Base-by-base conservation (phyloP, 35 echinoderm and acorn worm species). In the Holothuria glaberrima region DNA sequence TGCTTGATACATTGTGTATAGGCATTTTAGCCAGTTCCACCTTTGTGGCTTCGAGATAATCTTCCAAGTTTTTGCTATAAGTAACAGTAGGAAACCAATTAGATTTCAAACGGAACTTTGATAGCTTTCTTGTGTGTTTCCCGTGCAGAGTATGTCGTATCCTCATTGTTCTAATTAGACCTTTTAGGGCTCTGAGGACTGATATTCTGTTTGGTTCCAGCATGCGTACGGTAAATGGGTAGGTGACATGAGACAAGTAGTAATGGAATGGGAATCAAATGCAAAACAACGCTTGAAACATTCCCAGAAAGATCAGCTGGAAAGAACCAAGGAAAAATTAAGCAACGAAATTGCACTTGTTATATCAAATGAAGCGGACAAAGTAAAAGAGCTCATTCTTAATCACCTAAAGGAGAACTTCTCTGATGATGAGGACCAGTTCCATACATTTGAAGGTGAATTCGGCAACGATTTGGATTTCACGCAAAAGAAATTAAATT, bases 181-280 rank as follows among this genome's bases (percentile, higher is more conserved):
- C n/a, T n/a, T n/a, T n/a, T n/a, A n/a, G n/a, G n/a, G n/a, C n/a
- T n/a, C n/a, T n/a, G n/a, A n/a, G n/a, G n/a, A n/a, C n/a, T n/a
- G n/a, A n/a, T n/a, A n/a, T n/a, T n/a, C n/a, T n/a, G n/a, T n/a
- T n/a, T n/a, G 13, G 12, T 86, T 86, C 61, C 85, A 87, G 30
- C 85, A 87, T 71, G 58, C 21, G 10, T 87, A 87, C 30, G 85
- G 85, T 27, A 70, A 44, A 41, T 69, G 85, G 85, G 22, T 87
- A 4, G 85, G 60, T 44, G 85, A 87, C 24, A 87, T 87, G 71
- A 75, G 78, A 26, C 78, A 82, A 56, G 26, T 22, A 4, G 30
- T 82, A 20, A 82, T 82, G 78, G 78, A 82, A 48, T 82, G 78
- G 48, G 78, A 82, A 82, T 82, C 56, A 0, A 48, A 26, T 6